A percentile compares a stretch with the other conserved stretches of the same genome.
Evolutionary conservation across 2,797 vertebrate genomes (phyloP).

Genomic region (Rhadinocentrus ornatus): DNA sequence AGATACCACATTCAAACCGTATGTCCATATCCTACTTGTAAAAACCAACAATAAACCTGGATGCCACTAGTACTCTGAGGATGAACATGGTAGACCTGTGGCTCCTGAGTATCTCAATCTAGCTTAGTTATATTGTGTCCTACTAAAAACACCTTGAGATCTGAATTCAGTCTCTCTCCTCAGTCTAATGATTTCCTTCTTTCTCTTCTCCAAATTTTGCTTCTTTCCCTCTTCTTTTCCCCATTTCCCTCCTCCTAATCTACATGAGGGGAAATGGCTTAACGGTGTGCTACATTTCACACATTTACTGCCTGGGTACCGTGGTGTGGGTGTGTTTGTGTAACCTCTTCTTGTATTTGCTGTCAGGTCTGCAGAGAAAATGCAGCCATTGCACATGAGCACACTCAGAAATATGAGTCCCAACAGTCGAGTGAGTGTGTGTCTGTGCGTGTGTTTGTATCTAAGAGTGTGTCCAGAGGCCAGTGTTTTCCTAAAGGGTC

Average conservation of each 20-base stretch:
- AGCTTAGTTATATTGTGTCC: neutral
- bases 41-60: neutral
- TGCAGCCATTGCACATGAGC: constrained; percentile 58
- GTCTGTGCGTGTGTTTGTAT: constrained; percentile 36
- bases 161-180: too few relatives aligned
- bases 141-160: neutral
- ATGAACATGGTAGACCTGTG: neutral
- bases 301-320: constrained; percentile 57
- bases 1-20: too few relatives aligned
- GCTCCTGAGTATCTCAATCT: neutral
- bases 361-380: constrained; percentile 75
- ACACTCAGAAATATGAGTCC: constrained; percentile 73
- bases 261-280: constrained; percentile 49
- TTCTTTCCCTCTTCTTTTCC: constrained; percentile 16
- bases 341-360: constrained; percentile 79
- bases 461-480: constrained; percentile 52
- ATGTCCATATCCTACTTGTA: neutral
- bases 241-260: constrained; percentile 40
- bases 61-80: neutral
- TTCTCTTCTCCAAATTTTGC: constrained; percentile 15
- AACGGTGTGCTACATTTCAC: constrained; percentile 73
- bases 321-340: constrained; percentile 65
- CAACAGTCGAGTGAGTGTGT: constrained; percentile 37
- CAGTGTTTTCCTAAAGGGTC: constrained; percentile 77
- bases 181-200: constrained; percentile 26